Evolutionary conservation across 2,888 invertebrate genomes (phyloP).

Genomic region (Colostygia pectinataria): DNA sequence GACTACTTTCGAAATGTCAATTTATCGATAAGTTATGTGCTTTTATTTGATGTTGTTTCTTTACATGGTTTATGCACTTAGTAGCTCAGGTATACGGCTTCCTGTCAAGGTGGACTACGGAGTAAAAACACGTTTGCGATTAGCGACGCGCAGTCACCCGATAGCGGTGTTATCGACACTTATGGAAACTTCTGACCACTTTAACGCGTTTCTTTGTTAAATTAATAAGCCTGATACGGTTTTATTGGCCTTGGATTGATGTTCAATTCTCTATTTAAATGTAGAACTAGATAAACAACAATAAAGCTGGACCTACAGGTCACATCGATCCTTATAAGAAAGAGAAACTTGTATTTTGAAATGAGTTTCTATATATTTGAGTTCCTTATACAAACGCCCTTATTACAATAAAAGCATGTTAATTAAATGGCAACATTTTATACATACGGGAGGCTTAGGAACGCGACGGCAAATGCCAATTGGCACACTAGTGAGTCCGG

Average conservation of each 20-base stretch:
- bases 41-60: constrained; percentile 26
- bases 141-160: constrained; percentile 44
- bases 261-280: background rate
- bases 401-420: constrained; percentile 23
- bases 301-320: background rate
- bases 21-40: constrained; percentile 24
- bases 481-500: constrained; percentile 52
- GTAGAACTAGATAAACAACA: background rate
- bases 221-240: constrained; percentile 40
- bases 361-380: constrained; percentile 3
- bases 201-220: constrained; percentile 40
- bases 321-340: background rate
- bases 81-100: constrained; percentile 34
- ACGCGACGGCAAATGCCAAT: constrained; percentile 54
- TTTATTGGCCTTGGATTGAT: constrained; percentile 6
- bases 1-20: constrained; percentile 27
- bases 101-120: constrained; percentile 32
- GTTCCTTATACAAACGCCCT: constrained; percentile 28
- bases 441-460: constrained; percentile 38
- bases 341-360: background rate
- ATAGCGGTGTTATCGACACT: constrained; percentile 65
- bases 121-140: constrained; percentile 51
- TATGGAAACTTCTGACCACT: constrained; percentile 68
- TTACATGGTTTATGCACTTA: constrained; percentile 27
- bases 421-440: constrained; percentile 35